Evolutionary conservation across 1,140 invertebrate genomes (phyloP).

Genomic region (Araneus ventricosus): DNA sequence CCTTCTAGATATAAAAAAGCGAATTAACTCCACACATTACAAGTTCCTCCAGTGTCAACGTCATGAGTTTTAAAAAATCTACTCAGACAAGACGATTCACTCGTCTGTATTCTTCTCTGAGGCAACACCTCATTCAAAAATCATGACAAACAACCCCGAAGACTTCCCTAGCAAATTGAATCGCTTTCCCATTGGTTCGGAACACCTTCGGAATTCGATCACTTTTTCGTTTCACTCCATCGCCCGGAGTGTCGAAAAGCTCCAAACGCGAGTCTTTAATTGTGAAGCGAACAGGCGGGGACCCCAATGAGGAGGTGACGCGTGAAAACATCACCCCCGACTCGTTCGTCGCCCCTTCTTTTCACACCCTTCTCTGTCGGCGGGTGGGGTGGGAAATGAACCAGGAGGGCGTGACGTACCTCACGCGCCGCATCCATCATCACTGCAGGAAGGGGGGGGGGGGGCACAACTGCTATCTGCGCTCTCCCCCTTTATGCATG

Average conservation of each 20-base stretch:
- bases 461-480: too few species aligned
- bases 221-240: background rate
- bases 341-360: background rate
- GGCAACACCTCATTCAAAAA: background rate
- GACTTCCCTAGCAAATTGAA: background rate
- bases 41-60: too few species aligned
- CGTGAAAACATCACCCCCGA: constrained; percentile 35
- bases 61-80: too few species aligned
- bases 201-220: background rate
- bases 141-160: background rate
- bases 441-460: background rate
- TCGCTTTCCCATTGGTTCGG: background rate
- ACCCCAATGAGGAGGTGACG: constrained; percentile 13
- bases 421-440: constrained; percentile 50
- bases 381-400: background rate
- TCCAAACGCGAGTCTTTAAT: constrained; percentile 56
- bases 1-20: too few species aligned
- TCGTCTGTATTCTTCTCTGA: background rate
- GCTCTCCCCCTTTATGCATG: background rate
- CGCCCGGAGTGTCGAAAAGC: background rate
- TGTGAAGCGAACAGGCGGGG: background rate
- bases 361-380: background rate
- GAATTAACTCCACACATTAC: too few species aligned
- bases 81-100: too few species aligned
- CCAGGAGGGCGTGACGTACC: constrained; percentile 65